Base-by-base conservation (phyloP, 2,888 invertebrate genomes). In the Spilosoma lubricipeda region DNA sequence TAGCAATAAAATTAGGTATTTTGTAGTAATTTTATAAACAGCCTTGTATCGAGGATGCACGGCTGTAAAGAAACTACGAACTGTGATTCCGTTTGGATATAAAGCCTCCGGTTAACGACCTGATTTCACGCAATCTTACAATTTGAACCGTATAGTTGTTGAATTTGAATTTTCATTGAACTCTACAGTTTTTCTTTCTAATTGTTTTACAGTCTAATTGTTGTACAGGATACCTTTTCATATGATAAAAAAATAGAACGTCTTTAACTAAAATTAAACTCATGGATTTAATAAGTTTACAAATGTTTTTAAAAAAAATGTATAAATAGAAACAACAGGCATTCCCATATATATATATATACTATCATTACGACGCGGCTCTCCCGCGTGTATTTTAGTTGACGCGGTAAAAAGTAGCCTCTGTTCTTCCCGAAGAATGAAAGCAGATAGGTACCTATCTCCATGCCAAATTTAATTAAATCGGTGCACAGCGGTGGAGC, bases 1-100 rank as follows among this genome's bases (percentile, higher is more conserved):
- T 67, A 45, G 27, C 27, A 67, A n/a, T 67, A 30, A 30, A 18
- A 63, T 20, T 18, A 30, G 20, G 20, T 59, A 66, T 23, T 18
- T 33, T 67, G 45, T 67, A 63, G 52, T 56, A 23, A 39, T 65
- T 77, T 65, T 36, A 67, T 18, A 18, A 72, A 13, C 36, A 80
- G 65, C 83, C 82, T 82, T 77, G 82, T 59, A 75, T 64, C 15
- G 27, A 80, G 79, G 82, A 85, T 80, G 75, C n/a, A n/a, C n/a
- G n/a, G n/a, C n/a, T n/a, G n/a, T 15, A 18, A 27, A 72, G 59
- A 76, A 83, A 80, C 67, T 74, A 67, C 36, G n/a, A 56, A 39
- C 67, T 64, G 30, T 20, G 30, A 42, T 78, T 85, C 83, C 85
- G 73, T 69, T 77, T 52, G 67, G 2, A 59, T n/a, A 56, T 36